Evolutionary conservation across 2,888 invertebrate species (phyloP).

Genomic region (Caenorhabditis afra): DNA sequence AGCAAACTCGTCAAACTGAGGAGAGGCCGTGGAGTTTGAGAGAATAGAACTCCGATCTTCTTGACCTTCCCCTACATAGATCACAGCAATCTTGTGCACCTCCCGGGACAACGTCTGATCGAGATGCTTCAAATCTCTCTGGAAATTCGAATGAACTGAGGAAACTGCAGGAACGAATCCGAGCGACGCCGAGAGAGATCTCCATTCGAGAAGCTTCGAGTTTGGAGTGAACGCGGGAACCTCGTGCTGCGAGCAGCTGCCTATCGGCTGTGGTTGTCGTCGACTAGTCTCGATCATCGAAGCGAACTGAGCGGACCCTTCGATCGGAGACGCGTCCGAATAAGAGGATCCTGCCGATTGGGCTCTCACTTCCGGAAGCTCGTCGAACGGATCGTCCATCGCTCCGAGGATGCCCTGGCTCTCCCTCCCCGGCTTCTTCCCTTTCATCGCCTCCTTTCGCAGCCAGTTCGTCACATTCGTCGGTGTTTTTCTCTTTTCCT

Average conservation of each 20-base stretch:
- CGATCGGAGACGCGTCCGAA: conserved; percentile 34
- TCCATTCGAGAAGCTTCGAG: conserved; percentile 64
- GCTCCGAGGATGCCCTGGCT: conserved; percentile 68
- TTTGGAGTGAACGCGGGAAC: conserved; percentile 34
- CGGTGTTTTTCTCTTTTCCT: conserved; percentile 45
- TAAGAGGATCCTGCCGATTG: conserved; percentile 3
- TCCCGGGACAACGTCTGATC: conserved; percentile 88
- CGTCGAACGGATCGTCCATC: conserved; percentile 72
- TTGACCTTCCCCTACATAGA: conserved; percentile 96
- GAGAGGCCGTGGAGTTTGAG: conserved; percentile 92
- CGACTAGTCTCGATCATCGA: conserved; percentile 63
- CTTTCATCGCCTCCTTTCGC: conserved; percentile 63
- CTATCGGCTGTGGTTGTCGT: conserved; percentile 60
- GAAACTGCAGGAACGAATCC: conserved; percentile 65
- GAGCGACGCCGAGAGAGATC: conserved; percentile 64
- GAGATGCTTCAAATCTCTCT: conserved; percentile 91
- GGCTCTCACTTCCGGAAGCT: conserved; percentile 55
- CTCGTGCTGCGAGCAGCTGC: conserved; percentile 24
- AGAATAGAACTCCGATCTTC: conserved; percentile 93
- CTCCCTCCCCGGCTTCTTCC: conserved; percentile 63
- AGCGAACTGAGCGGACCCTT: conserved; percentile 57
- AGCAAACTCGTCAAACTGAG: conserved; percentile 89
- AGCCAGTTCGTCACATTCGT: conserved; percentile 71
- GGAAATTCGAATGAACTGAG: conserved; percentile 81
- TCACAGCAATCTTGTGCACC: conserved; percentile 96